Evolutionary conservation across 2,113 vertebrate genomes (phyloP).

Genomic region (Bostrychus sinensis): DNA sequence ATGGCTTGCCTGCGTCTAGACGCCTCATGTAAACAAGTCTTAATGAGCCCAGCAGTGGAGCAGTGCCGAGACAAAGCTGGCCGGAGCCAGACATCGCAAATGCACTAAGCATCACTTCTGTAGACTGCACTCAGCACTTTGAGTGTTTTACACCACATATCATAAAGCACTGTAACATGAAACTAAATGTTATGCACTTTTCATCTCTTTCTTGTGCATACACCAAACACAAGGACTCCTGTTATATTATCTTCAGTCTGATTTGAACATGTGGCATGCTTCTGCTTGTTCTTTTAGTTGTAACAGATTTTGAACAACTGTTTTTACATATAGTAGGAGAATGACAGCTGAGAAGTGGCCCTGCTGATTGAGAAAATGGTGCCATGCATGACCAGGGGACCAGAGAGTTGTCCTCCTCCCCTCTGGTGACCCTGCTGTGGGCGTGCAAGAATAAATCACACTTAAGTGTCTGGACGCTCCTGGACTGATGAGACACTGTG

Average conservation of each 20-base stretch:
- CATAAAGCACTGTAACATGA: neutral
- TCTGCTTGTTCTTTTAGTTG: no score
- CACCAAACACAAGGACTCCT: neutral
- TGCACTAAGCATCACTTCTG: slow-evolving; percentile 24
- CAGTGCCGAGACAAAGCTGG: slow-evolving; percentile 30
- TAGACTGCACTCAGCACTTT: slow-evolving; percentile 15
- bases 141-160: neutral
- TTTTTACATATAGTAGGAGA: no score
- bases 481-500: neutral
- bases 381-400: slow-evolving; percentile 45
- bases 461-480: slow-evolving; percentile 19
- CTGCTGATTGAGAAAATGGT: slow-evolving; percentile 52
- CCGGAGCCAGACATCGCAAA: slow-evolving; percentile 36
- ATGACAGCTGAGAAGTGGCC: slow-evolving; percentile 22
- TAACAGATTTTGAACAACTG: no score
- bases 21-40: slow-evolving; percentile 70
- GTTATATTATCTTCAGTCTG: neutral
- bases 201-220: neutral
- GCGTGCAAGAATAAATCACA: slow-evolving; percentile 49
- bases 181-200: neutral
- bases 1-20: slow-evolving; percentile 65
- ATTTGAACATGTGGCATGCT: no score
- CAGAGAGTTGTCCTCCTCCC: slow-evolving; percentile 4
- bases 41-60: slow-evolving; percentile 58
- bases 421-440: slow-evolving; percentile 30